A percentile compares a stretch with the other conserved stretches of the same genome.
These are phyloP conservation scores for Spodoptera littoralis DNA, from an alignment of 2,888 invertebrate species.

Conservation along the genomic window DNA sequence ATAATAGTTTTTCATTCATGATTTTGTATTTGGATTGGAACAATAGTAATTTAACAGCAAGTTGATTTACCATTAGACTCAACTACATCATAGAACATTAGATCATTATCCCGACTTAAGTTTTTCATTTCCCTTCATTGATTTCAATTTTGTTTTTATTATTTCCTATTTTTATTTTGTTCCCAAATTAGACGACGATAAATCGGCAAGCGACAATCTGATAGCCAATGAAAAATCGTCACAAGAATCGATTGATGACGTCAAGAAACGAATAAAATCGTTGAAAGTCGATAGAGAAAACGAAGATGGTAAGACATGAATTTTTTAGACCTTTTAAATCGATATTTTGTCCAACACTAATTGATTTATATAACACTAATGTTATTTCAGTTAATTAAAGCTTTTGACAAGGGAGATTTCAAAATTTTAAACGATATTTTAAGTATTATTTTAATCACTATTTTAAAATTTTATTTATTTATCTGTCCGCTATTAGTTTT, in stretches of 20 bases:
- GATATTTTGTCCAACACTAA: conserved; percentile 5
- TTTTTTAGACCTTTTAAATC: conserved; percentile 18
- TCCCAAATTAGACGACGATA: conserved; percentile 65
- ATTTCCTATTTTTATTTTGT: conserved; percentile 55
- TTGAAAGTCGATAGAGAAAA: conserved; percentile 85
- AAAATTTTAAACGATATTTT: not conserved
- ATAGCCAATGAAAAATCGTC: conserved; percentile 76
- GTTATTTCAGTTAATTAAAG: conserved; percentile 22
- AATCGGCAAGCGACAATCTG: conserved; percentile 72
- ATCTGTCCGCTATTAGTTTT: conserved; percentile 9
- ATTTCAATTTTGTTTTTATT: conserved; percentile 49
- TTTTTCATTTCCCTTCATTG: not conserved
- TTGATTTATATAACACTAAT: conserved; percentile 27
- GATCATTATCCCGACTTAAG: not conserved
- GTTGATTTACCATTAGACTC: no score
- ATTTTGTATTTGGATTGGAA: no score
- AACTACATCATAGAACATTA: no score
- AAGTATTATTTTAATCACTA: not conserved
- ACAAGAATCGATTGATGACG: conserved; percentile 82
- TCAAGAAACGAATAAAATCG: conserved; percentile 83
- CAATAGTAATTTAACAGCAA: no score
- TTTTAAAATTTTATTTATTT: not conserved
- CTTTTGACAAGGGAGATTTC: not conserved
- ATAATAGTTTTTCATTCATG: no score
- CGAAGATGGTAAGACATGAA: conserved; percentile 82